Evolutionary conservation across 2,113 vertebrate species (phyloP), one percentile per base, ranked within the genome.

Genomic region (Phylloscopus whistleri): DNA sequence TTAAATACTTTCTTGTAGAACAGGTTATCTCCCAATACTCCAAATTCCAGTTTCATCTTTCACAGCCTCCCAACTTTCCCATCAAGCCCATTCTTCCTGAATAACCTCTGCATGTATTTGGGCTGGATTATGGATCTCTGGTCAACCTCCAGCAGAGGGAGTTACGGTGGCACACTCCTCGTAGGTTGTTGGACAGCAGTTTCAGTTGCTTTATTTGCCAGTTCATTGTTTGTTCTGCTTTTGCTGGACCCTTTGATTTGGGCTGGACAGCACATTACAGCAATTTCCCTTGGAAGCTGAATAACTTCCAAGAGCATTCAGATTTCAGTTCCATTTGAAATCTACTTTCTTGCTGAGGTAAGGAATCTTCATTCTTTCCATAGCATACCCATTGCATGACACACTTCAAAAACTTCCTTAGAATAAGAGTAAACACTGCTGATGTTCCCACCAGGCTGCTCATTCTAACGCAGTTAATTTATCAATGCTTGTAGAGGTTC

Each of bases 51-150:
- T 43, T 74, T 63, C 26, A 27, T 48, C 30, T 79, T 64, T 53
- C 67, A 48, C 23, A 64, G 44, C 30, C 17, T 84, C 19, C 4
- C 14, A 52, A 5, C 19, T 64, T n/a, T 46, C 22, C 26, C 20
- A n/a, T 4, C 0, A 0, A 79, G 11, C n/a, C 16, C 0, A 0
- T 63, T 74, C 19, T 68, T 69, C n/a, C 51, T 24, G 20, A 43
- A 23, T 80, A 74, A 64, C 9, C 43, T 63, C 30, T 69, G 60
- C 27, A 11, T 84, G 3, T 64, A 59, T 80, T 80, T 84, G 44
- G 21, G 27, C 23, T 70, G 46, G 16, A 13, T 84, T 63, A 63
- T 8, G 62, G 30, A 58, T 48, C 12, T 74, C n/a, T 48, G 10
- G n/a, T 49, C 37, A 58, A 0, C 26, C 0, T 3, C 31, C 43